Conservation (phyloP, 2,113 vertebrate genomes). For the Cebidichthys violaceus region DNA sequence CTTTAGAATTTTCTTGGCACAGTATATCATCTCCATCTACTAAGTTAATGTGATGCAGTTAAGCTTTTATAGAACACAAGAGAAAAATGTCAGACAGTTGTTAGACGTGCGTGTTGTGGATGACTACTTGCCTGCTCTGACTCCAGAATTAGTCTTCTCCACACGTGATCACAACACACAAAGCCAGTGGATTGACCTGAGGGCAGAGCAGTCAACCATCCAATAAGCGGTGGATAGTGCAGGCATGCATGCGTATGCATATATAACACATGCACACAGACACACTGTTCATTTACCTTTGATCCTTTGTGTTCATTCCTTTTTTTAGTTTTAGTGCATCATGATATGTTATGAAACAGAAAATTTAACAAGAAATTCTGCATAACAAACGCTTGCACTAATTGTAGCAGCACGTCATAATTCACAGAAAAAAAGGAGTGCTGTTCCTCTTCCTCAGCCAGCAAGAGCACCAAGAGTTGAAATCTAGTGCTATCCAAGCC, state of each 20-base stretch:
- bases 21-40: not conserved
- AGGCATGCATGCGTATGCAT: constrained; percentile 43
- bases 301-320: not conserved
- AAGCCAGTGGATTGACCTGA: constrained; percentile 46
- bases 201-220: constrained; percentile 53
- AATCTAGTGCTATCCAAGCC: not conserved
- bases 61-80: not conserved
- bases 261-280: not conserved
- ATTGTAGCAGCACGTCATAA: not conserved
- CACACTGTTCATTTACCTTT: not conserved
- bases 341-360: not conserved
- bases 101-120: constrained; percentile 21
- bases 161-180: constrained; percentile 50
- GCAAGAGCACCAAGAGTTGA: not conserved
- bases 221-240: constrained; percentile 17
- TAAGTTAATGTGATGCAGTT: not conserved
- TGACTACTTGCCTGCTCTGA: not conserved
- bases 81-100: not conserved
- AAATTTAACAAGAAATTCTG: not conserved
- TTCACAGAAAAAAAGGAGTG: not conserved
- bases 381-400: not conserved
- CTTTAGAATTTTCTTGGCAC: not conserved
- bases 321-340: not conserved
- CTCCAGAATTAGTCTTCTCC: constrained; percentile 29
- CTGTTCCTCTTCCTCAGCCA: not conserved